Evolutionary conservation across 1,140 invertebrate genomes (phyloP).

Genomic region (Notospermus geniculatus): DNA sequence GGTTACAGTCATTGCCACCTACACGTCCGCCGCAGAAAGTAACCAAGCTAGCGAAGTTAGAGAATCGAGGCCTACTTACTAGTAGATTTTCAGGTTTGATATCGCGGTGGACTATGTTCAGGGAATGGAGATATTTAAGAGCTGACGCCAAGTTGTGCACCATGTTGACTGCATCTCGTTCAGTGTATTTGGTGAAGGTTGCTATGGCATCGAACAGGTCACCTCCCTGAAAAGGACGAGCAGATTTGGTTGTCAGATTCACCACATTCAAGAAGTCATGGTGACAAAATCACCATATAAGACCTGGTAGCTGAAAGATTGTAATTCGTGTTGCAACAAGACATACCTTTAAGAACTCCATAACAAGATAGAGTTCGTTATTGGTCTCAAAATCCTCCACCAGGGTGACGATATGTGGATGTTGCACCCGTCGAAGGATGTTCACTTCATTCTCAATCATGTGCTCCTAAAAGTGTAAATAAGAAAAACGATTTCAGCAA

Average conservation of each 20-base stretch:
- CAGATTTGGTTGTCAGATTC: no score
- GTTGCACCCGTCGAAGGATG: slow-evolving; percentile 49
- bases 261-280: no score
- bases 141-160: slow-evolving; percentile 52
- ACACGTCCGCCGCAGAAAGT: no score
- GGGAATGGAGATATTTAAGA: slow-evolving; percentile 54
- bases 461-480: slow-evolving; percentile 34
- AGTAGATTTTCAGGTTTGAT: slow-evolving; percentile 58
- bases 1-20: no score
- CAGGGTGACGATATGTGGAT: slow-evolving; percentile 52
- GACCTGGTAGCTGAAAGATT: no score
- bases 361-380: slow-evolving; percentile 47
- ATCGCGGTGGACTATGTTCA: slow-evolving; percentile 56
- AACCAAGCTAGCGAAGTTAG: no score
- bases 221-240: slow-evolving; percentile 41
- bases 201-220: slow-evolving; percentile 55
- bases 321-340: no score
- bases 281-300: no score
- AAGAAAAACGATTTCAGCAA: no score
- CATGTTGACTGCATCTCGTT: slow-evolving; percentile 53
- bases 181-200: slow-evolving; percentile 50
- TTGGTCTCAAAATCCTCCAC: slow-evolving; percentile 50
- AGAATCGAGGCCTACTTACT: slow-evolving; percentile 40
- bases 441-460: slow-evolving; percentile 54
- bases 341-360: slow-evolving; percentile 54